Evolutionary conservation across 2,113 vertebrate genomes (phyloP), one percentile per base, ranked within the genome.

Genomic region (Empidonax alnorum): DNA sequence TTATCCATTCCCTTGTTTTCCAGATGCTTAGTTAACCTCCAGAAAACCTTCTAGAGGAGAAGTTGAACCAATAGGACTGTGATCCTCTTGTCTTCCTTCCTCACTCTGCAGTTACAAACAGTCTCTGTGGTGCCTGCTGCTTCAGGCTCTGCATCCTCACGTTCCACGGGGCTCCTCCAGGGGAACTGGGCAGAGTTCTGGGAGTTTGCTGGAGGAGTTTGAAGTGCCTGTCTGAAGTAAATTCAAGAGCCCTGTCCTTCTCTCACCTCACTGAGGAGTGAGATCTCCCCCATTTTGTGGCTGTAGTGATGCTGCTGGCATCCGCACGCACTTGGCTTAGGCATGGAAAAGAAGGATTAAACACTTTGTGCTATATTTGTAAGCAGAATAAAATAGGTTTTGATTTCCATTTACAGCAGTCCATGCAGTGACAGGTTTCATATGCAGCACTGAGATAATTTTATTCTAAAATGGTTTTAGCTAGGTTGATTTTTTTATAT

Each of bases 301-400:
- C 76, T 63, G 79, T 85, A 44, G 41, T 66, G 41, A 19, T 71
- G 83, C 69, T 86, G 76, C 88, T 83, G 49, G 85, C 90, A 66
- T 86, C 75, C 61, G 75, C 5, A 1, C 0, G 0, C 76, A 20
- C 67, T 89, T 96, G 95, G 88, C 92, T 93, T 80, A 95, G 88
- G 49, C 63, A 35, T 90, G 96, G 94, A 89, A 94, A 95, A 94
- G 94, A 33, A 86, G 89, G 89, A 95, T 95, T 90, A 95, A 93
- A 94, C 88, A 71, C 79, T 96, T 74, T 14, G 90, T 79, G 90
- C 95, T 96, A 56, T 96, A 95, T 93, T 92, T 94, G 87, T 89
- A 92, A 87, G 84, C 92, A 94, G 90, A 97, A 90, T 91, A 76
- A 93, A 95, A 86, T 42, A 88, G 14, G 1, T 89, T 93, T 89